phyloP scores from a whole-genome alignment of 2,888 invertebrate species.

The Pandemis heparana region DNA sequence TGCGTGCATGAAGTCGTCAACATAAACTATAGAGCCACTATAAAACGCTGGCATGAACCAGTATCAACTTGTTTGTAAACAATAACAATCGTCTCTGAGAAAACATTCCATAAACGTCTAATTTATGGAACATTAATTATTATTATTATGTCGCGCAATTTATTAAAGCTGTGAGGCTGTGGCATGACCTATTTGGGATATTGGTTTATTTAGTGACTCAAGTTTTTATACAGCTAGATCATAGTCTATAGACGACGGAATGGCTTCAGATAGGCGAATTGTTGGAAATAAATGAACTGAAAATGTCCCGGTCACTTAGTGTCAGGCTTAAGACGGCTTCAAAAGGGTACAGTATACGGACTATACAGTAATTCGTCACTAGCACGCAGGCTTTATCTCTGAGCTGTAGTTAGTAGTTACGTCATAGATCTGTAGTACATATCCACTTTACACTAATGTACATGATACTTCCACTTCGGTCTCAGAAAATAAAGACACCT shows the following conservation, averaged over 20 bases:
- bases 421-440: neutral
- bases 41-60: too few relatives aligned
- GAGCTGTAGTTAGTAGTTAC: neutral
- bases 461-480: too few relatives aligned
- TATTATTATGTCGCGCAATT: too few relatives aligned
- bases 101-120: too few relatives aligned
- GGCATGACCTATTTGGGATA: neutral
- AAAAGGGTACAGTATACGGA: slow-evolving; percentile 23
- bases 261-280: slow-evolving; percentile 54
- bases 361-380: slow-evolving; percentile 15
- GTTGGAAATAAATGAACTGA: slow-evolving; percentile 61
- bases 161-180: too few relatives aligned
- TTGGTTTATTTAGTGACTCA: neutral
- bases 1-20: too few relatives aligned
- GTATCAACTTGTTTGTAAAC: too few relatives aligned
- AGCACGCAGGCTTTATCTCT: neutral
- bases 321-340: slow-evolving; percentile 39
- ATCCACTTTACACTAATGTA: too few relatives aligned
- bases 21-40: too few relatives aligned
- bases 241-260: slow-evolving; percentile 55
- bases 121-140: too few relatives aligned
- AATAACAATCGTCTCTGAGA: too few relatives aligned
- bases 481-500: too few relatives aligned
- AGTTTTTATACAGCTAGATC: slow-evolving; percentile 15
- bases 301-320: slow-evolving; percentile 56